Conservation (phyloP, 2,888 invertebrate species). For the Hartigia nigra region DNA sequence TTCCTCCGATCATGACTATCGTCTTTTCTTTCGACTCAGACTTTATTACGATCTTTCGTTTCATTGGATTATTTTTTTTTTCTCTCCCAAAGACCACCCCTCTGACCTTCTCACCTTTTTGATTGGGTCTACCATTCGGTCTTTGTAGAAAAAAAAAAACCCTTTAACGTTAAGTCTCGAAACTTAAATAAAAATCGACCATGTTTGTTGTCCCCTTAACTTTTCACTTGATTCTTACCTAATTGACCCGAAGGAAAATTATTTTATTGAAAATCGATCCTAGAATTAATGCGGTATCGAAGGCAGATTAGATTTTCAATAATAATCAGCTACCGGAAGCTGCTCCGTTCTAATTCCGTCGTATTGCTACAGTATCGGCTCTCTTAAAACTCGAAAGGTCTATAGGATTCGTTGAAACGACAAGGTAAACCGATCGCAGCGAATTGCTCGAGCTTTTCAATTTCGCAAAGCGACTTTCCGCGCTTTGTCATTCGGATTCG, state of each 20-base stretch:
- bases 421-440: not conserved
- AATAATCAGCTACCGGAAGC: not conserved
- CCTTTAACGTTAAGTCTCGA: not conserved
- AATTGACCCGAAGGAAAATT: not conserved
- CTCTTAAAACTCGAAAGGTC: not conserved
- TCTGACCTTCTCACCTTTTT: not conserved
- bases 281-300: not conserved
- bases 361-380: not conserved
- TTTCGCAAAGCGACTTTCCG: not conserved
- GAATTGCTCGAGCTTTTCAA: not conserved
- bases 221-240: not conserved
- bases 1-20: constrained; percentile 25
- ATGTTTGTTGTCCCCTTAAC: not conserved
- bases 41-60: not conserved
- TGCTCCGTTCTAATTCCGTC: not conserved
- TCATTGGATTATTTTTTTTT: not conserved
- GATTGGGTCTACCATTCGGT: not conserved
- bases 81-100: not conserved
- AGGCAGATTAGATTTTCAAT: not conserved
- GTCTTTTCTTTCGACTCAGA: not conserved
- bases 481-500: constrained; percentile 14
- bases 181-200: not conserved
- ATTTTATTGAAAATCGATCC: not conserved
- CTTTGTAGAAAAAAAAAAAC: no score
- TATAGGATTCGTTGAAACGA: not conserved